Evolutionary conservation across 1,140 invertebrate species (phyloP), one percentile per base, ranked within the genome.

Genomic region (Drosophila saltans): DNA sequence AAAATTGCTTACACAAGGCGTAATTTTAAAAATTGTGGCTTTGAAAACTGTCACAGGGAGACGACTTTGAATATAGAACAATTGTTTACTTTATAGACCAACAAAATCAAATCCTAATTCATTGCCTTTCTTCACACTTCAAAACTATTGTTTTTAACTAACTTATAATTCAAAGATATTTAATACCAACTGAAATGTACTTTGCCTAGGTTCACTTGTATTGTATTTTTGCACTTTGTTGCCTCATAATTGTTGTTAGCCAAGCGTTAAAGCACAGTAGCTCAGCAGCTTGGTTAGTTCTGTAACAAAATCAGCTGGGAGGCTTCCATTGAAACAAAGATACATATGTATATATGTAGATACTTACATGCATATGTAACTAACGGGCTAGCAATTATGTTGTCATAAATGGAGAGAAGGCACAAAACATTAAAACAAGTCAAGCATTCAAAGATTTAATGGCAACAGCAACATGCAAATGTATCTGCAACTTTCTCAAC

Each of bases 281-380:
- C 80, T 82, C 79, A 78, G 75, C 75, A 69, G 55, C 80, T 82
- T 75, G 75, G 74, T 82, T 75, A 81, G 72, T 81, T 81, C 63
- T 72, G 48, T 43, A 67, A 61, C 72, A 71, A 72, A 73, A 75
- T 61, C 56, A 24, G 40, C 30, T 39, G 30, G 41, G 52, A 24
- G 39, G n/a, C 39, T 70, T 43, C 24, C 26, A 55, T 55, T 21
- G 24, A 55, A 48, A 48, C 45, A 40, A 11, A 40, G 39, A 36
- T 11, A 40, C 10, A 40, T 9, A 26, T 26, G 16, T 43, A 10
- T 41, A 11, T 3, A 41, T 11, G 52, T 33, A 21, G 65, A 36
- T 43, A 26, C 69, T 72, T 68, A 75, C 67, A 81, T 69, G 69
- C 71, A 39, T 57, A 55, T 68, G 40, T 63, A 48, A 55, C 77